Evolutionary conservation across 2,888 invertebrate species (phyloP).

Genomic region (Nymphalis c-album): DNA sequence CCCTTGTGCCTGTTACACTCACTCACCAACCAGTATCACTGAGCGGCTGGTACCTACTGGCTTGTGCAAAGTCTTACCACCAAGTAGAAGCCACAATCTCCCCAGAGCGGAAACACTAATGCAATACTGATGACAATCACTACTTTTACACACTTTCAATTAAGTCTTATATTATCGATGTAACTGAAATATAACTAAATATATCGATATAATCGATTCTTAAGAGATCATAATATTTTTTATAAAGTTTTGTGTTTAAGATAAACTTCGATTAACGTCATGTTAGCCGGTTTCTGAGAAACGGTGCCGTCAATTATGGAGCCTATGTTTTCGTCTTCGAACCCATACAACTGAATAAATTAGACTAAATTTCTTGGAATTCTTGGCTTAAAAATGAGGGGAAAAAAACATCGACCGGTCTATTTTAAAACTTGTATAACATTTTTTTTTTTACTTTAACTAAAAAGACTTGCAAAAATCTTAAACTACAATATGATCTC

Average conservation of each 20-base stretch:
- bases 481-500: not conserved
- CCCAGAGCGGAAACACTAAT: no score
- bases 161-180: no score
- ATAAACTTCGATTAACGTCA: conserved; percentile 3
- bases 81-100: no score
- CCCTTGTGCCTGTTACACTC: no score
- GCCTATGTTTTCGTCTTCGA: conserved; percentile 24
- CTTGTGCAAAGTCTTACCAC: no score
- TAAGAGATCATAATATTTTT: not conserved
- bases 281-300: conserved; percentile 18
- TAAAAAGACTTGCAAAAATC: not conserved
- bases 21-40: no score
- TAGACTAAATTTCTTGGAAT: conserved; percentile 21
- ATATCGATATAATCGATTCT: no score
- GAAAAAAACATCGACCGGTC: conserved; percentile 1
- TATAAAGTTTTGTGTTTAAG: conserved; percentile 6
- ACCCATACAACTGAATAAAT: conserved; percentile 19
- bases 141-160: no score
- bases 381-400: conserved; percentile 12
- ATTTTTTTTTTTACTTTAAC: conserved; percentile 1
- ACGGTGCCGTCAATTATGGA: conserved; percentile 19
- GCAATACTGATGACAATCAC: no score
- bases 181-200: no score
- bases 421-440: not conserved
- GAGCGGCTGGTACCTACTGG: no score